A percentile compares a stretch with the other conserved stretches of the same genome.
Conservation (phyloP, 2,113 vertebrate genomes). For the Phasianus colchicus region DNA sequence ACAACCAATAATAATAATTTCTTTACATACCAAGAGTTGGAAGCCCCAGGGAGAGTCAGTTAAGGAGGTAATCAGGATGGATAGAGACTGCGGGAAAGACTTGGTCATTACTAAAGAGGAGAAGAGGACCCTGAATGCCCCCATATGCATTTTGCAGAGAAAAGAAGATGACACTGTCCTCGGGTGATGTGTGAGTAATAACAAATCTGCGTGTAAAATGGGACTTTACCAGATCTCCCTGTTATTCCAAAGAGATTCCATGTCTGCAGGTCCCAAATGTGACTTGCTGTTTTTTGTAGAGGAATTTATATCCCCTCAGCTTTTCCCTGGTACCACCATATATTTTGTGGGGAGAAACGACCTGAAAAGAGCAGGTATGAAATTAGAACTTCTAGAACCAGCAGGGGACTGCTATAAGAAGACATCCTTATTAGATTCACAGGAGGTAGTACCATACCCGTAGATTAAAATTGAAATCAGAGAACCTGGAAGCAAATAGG, state of each 20-base stretch:
- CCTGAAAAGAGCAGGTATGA: not conserved
- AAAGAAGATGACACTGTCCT: not conserved
- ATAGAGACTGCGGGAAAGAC: constrained; percentile 37
- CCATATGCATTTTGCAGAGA: constrained; percentile 1
- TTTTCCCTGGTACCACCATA: not conserved
- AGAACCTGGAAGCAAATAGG: not conserved
- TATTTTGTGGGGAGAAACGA: not conserved
- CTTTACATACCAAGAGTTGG: constrained; percentile 42
- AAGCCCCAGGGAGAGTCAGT: constrained; percentile 47
- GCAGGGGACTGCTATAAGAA: not conserved
- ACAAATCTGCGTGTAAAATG: constrained; percentile 3
- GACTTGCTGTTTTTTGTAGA: not conserved
- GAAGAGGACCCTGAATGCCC: constrained; percentile 9
- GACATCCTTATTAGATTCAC: not conserved
- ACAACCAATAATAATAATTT: constrained; percentile 67
- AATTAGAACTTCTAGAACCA: not conserved
- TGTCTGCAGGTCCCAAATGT: not conserved
- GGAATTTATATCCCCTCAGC: not conserved
- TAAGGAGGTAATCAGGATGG: constrained; percentile 57
- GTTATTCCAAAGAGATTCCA: not conserved
- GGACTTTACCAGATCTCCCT: not conserved
- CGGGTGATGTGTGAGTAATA: constrained; percentile 28
- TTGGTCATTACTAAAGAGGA: constrained; percentile 44
- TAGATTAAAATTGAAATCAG: not conserved
- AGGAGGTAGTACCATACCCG: not conserved